Base-by-base conservation (phyloP, 2,888 invertebrate species). In the Eupeodes luniger region DNA sequence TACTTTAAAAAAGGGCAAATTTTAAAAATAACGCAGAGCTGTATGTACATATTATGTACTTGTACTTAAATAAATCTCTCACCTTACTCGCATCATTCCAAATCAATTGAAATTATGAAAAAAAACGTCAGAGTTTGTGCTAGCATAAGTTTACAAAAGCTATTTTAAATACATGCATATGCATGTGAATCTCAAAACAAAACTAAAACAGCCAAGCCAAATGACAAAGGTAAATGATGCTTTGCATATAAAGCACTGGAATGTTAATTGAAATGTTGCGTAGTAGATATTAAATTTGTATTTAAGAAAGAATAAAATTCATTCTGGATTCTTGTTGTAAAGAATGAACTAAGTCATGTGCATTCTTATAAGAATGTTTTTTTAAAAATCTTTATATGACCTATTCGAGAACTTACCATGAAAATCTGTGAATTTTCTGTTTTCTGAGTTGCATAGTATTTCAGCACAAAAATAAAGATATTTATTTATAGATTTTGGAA, bases 21-120 rank as follows among this genome's bases (percentile, higher is more conserved):
- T 11, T 40, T n/a, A 49, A 75, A 76, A 69, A 69, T 61, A 7
- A 62, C 11, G 61, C 53, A 69, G 61, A 51, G 3, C 12, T 69
- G 2, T 10, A 36, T 19, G 19, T 19, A 19, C 19, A n/a, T n/a
- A n/a, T n/a, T n/a, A n/a, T 36, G 51, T 67, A 67, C 27, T 27
- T 27, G 40, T 40, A 9, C 40, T 40, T 40, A 36, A 67, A 14
- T 27, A 70, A 70, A 49, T 55, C 19, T 44, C 44, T 40, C 12
- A 64, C 16, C 36, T 57, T 34, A 19, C 14, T 66, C n/a, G 11
- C 55, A 66, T 53, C 11, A 44, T 75, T 61, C 10, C 11, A 80
- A 80, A 59, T 44, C 47, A 6, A 14, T 40, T 19, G 34, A 34
- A 64, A 53, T 36, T 34, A 14, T 14, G n/a, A 62, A 16, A 5